These are phyloP conservation scores for Eolophus roseicapilla DNA, from an alignment of 2,113 vertebrate species.

Conservation along the genomic window DNA sequence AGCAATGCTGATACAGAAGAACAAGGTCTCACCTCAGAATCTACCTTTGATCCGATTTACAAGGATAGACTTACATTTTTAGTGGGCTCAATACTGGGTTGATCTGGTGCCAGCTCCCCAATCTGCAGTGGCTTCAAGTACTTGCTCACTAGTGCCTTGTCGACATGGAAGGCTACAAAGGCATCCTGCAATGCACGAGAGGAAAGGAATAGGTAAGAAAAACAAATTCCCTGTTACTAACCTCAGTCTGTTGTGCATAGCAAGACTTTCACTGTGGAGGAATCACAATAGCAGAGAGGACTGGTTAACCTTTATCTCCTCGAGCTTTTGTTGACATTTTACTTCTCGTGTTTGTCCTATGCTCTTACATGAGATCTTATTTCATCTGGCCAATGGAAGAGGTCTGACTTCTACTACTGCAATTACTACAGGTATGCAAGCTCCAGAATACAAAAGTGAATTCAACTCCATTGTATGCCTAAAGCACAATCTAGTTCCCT, in stretches of 20 bases:
- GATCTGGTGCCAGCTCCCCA: conserved; percentile 78
- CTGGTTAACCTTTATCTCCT: not conserved
- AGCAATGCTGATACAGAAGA: not conserved
- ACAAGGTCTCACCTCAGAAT: not conserved
- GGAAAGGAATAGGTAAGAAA: not conserved
- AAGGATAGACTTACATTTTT: conserved; percentile 77
- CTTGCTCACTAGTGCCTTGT: conserved; percentile 74
- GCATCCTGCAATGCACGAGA: conserved; percentile 71
- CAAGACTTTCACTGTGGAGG: not conserved
- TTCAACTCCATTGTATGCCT: accelerated
- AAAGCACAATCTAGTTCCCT: not conserved
- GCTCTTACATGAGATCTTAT: not conserved
- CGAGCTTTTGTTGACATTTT: not conserved
- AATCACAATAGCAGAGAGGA: not conserved
- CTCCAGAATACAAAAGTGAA: not conserved
- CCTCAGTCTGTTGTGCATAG: too few relatives aligned
- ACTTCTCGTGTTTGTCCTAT: accelerated
- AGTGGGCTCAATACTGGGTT: conserved; percentile 75
- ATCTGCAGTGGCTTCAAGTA: conserved; percentile 76
- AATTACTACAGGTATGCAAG: not conserved
- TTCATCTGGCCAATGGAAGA: not conserved
- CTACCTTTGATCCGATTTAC: not conserved
- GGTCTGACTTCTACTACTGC: not conserved
- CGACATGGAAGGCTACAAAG: conserved; percentile 77
- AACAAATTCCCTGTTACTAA: accelerated